Conservation (phyloP, 2,888 invertebrate genomes). For the Myopa tessellatipennis region DNA sequence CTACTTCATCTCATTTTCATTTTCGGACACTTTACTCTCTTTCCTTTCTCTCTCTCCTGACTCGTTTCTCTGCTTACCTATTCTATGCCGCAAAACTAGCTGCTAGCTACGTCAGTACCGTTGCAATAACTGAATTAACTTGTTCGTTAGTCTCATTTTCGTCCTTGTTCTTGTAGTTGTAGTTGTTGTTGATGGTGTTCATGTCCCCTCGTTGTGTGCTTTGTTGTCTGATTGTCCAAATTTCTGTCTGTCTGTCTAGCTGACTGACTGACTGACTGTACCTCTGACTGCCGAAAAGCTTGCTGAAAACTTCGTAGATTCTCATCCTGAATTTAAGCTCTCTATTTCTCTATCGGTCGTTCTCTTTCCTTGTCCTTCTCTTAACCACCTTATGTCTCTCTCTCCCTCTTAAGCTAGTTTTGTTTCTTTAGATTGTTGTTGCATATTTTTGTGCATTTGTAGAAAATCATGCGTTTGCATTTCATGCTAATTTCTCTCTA, state of each 20-base stretch:
- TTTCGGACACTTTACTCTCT: background rate
- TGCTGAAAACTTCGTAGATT: background rate
- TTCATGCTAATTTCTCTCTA: constrained; percentile 45
- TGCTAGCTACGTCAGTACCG: constrained; percentile 8
- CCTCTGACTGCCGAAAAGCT: background rate
- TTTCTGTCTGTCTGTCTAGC: background rate
- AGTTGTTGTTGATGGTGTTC: constrained; percentile 13
- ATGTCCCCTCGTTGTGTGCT: constrained; percentile 14
- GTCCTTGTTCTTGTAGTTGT: constrained; percentile 24
- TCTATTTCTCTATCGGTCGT: background rate
- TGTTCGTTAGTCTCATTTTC: constrained; percentile 40
- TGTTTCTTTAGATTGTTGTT: constrained; percentile 35
- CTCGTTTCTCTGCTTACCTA: too few relatives aligned
- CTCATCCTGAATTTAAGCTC: background rate
- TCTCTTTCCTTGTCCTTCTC: background rate
- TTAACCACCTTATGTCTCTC: background rate
- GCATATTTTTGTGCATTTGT: constrained; percentile 37
- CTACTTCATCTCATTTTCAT: background rate
- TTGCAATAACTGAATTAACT: constrained; percentile 40
- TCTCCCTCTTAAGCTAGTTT: background rate
- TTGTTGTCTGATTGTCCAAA: constrained; percentile 3
- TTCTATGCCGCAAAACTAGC: background rate
- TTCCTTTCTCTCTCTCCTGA: background rate
- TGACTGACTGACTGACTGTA: background rate
- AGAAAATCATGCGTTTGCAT: constrained; percentile 46